Percentiles rank a stretch among this genome's conserved stretches.
These are phyloP conservation scores for Betta splendens DNA, from an alignment of 2,797 vertebrate species.

Conservation along the genomic window DNA sequence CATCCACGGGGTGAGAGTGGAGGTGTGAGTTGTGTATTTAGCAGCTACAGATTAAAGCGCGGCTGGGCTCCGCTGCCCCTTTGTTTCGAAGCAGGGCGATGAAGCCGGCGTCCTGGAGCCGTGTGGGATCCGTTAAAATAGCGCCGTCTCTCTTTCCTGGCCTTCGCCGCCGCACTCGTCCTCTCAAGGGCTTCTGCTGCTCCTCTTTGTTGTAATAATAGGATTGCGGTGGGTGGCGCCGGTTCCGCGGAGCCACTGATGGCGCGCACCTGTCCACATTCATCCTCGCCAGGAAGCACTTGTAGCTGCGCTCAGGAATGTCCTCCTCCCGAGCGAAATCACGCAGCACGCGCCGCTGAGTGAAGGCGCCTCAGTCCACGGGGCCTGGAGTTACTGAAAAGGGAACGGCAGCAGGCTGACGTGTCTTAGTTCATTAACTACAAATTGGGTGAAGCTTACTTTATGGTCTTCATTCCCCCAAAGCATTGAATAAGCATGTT, in stretches of 20 bases:
- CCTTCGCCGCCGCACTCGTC: conserved; percentile 29
- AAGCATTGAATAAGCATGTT: conserved; percentile 40
- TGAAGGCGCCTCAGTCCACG: background rate
- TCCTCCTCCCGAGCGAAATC: background rate
- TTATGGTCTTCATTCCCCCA: conserved; percentile 30
- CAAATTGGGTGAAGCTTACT: conserved; percentile 42
- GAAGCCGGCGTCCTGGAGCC: conserved; percentile 7
- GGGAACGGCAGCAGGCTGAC: conserved; percentile 46
- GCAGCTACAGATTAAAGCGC: conserved; percentile 24
- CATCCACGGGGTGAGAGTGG: background rate
- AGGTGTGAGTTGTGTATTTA: conserved; percentile 2
- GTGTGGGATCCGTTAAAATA: conserved; percentile 30
- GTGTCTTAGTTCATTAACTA: conserved; percentile 59
- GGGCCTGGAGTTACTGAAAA: conserved; percentile 28
- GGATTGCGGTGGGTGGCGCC: conserved; percentile 5
- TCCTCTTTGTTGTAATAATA: conserved; percentile 44
- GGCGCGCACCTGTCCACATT: background rate
- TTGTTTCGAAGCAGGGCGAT: background rate
- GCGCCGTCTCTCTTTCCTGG: conserved; percentile 8
- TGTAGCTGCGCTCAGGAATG: background rate
- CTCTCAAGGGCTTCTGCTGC: conserved; percentile 2
- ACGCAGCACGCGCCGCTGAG: background rate
- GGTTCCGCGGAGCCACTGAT: conserved; percentile 4
- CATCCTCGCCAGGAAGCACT: background rate
- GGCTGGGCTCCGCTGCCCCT: conserved; percentile 10